Base-by-base conservation (phyloP, 2,888 invertebrate genomes). In the Agrotis puta region DNA sequence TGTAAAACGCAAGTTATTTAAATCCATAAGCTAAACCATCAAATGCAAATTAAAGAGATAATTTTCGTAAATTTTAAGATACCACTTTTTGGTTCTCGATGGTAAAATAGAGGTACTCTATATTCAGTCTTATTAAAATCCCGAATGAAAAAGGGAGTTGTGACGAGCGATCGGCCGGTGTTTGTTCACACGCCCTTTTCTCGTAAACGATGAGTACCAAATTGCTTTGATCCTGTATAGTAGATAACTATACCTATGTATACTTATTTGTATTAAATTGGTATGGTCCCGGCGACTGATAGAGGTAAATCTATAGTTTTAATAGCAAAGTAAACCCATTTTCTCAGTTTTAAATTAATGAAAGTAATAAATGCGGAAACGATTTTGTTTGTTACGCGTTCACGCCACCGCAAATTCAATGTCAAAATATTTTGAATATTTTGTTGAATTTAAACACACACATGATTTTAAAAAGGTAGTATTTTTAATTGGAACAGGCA, bases 111-210 rank as follows among this genome's bases (percentile, higher is more conserved):
- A 71, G 64, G 39, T 82, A 39, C 6, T 66, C n/a, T 64, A 33
- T 63, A 50, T 62, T 50, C 57, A 24, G 5, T 66, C 18, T 64
- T 62, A 43, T 58, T 63, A 63, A 82, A 78, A 56, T n/a, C 59
- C 18, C 43, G 33, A 54, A 65, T 59, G 48, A 77, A 77, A 74
- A 61, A 56, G 14, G 45, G 27, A 24, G 47, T 43, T 50, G 24
- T 20, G 22, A 24, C 39, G 45, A 57, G 11, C 16, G 20, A 45
- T 24, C 53, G 20, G 24, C 20, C 48, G 51, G 43, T 48, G 54
- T 81, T 64, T 61, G 48, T 64, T 77, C 48, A 62, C 53, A 81
- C 58, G 50, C 39, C 81, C 81, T 63, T 61, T 64, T 27, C 48
- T 45, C 56, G 43, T 59, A 22, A 56, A 47, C 39, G 48, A 66